Conservation (phyloP, 2,888 invertebrate species). For the Cheilosia scutellata region DNA sequence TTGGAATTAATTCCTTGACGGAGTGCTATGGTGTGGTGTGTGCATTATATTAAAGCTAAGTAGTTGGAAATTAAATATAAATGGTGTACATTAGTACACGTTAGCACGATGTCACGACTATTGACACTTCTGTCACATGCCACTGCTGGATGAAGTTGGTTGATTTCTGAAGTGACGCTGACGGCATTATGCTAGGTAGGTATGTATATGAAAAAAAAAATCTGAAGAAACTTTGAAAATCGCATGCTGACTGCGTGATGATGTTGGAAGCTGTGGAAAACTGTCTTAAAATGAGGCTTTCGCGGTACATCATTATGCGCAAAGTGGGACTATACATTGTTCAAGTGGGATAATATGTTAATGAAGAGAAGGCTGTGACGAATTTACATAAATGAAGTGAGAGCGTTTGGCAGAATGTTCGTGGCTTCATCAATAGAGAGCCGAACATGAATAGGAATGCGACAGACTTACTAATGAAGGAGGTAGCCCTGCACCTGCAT, state of each 20-base stretch:
- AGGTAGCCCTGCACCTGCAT: too few relatives aligned
- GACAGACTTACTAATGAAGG: too few relatives aligned
- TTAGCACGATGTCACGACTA: conserved; percentile 74
- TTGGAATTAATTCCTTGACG: conserved; percentile 78
- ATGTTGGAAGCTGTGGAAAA: conserved; percentile 14
- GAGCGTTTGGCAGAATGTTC: neutral
- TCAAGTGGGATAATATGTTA: neutral
- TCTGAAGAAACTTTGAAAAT: conserved; percentile 31
- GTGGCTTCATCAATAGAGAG: too few relatives aligned
- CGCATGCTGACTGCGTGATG: conserved; percentile 43
- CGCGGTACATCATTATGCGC: conserved; percentile 16
- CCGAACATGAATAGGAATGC: too few relatives aligned
- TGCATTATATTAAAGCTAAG: conserved; percentile 73
- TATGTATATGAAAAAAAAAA: neutral
- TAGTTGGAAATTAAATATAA: conserved; percentile 75
- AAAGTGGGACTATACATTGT: conserved; percentile 2
- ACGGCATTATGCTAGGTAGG: too few relatives aligned
- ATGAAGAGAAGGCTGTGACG: neutral
- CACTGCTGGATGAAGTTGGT: conserved; percentile 69
- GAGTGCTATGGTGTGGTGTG: conserved; percentile 55
- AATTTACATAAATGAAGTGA: conserved; percentile 5
- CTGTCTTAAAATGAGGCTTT: conserved; percentile 35
- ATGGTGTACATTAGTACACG: conserved; percentile 76
- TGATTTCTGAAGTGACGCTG: conserved; percentile 63
- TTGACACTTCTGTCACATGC: conserved; percentile 75